Percentiles rank a stretch among this genome's conserved stretches.
These are phyloP conservation scores for Scleropages formosus DNA, from an alignment of 2,797 vertebrate genomes.

Conservation along the genomic window DNA sequence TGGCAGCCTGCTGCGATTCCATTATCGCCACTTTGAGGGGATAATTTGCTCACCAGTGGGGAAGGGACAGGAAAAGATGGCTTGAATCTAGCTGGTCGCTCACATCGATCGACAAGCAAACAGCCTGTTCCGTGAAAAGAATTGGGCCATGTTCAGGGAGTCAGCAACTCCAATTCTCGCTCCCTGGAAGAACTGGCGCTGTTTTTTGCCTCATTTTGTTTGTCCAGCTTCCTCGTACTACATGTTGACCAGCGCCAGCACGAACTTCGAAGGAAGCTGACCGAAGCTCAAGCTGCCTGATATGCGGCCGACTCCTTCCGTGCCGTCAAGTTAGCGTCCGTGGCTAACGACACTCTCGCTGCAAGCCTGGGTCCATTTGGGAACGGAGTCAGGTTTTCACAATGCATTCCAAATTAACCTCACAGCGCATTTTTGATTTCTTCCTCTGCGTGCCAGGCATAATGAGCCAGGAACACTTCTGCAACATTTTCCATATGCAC, in stretches of 20 bases:
- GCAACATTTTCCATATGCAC: neutral
- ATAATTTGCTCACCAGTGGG: slow-evolving; percentile 29
- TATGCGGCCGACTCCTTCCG: no score
- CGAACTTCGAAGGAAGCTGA: no score
- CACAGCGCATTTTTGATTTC: neutral
- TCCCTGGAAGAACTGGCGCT: slow-evolving; percentile 30
- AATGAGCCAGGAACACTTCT: neutral
- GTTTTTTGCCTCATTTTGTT: slow-evolving; percentile 42
- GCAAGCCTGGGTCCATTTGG: neutral
- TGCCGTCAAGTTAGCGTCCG: neutral
- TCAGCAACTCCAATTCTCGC: slow-evolving; percentile 51
- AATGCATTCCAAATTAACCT: neutral
- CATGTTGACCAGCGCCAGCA: no score
- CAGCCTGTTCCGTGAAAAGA: slow-evolving; percentile 44
- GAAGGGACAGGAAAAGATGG: slow-evolving; percentile 8
- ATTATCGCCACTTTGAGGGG: slow-evolving; percentile 4
- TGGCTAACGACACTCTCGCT: neutral
- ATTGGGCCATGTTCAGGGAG: slow-evolving; percentile 45
- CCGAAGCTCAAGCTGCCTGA: no score
- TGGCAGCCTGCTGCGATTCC: neutral
- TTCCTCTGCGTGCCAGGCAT: no score
- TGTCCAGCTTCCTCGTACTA: slow-evolving; percentile 12
- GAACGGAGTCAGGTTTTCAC: neutral
- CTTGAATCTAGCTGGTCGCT: slow-evolving; percentile 37
- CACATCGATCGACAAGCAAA: slow-evolving; percentile 48